Base-by-base conservation (phyloP, 2,113 vertebrate species). In the Reinhardtius hippoglossoides region DNA sequence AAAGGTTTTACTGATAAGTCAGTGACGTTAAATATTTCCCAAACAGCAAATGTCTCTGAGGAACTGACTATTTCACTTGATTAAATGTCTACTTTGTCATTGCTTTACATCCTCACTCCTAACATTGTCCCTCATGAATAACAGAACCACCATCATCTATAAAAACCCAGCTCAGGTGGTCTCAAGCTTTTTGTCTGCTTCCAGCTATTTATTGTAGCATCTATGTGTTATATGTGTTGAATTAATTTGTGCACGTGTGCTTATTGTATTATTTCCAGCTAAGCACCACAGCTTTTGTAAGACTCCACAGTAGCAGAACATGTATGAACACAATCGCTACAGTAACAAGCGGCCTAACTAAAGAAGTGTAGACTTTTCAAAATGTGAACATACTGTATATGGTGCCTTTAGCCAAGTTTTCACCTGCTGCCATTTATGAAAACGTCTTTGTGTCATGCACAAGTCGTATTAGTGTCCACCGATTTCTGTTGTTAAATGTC, bases 131-230 rank as follows among this genome's bases (percentile, higher is more conserved):
- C 55, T 31, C 44, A 18, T 42, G 48, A 24, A 40, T 20, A 44
- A 2, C 44, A 56, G 21, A 73, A 18, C 42, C 63, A 14, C 18
- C 40, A 48, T 80, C 23, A 24, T 10, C 52, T 62, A 6, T 68
- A 35, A 73, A 78, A 67, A 20, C 9, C 23, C 13, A 48, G 48
- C 46, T 57, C 15, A 21, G 12, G 21, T 14, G 44, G 59, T n/a
- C n/a, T 67, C 6, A 12, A 54, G 78, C 74, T 61, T 68, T 70
- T 65, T 54, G 57, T 81, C 52, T 48, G 79, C 77, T 70, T 82
- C 23, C 55, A 55, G 74, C 62, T 79, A 0, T 59, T 66, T 74
- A 76, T 31, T 7, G 62, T 46, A 21, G 10, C 0, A 20, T 24
- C 14, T 40, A 70, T 68, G 69, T 76, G 74, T 76, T 72, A 63